A percentile compares a stretch with the other conserved stretches of the same genome.
phyloP scores from a whole-genome alignment of 53 echinoderm and acorn worm genomes.

The Antedon mediterranea region DNA sequence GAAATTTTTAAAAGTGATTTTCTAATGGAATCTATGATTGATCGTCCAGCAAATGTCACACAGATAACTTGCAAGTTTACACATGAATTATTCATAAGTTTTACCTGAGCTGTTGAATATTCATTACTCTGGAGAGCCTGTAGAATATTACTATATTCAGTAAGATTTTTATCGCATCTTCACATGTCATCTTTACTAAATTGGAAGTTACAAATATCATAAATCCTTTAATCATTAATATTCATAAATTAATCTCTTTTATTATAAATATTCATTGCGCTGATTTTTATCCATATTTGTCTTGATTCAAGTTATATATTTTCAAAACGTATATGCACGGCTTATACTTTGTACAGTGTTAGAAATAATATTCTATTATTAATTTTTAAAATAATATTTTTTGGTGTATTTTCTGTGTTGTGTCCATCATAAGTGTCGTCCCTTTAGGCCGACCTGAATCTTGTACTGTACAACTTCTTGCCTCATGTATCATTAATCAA shows the following conservation, averaged over 20 bases:
- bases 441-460: neutral
- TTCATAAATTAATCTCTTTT: neutral
- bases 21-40: neutral
- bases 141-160: neutral
- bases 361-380: no score
- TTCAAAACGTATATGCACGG: no score
- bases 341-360: no score
- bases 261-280: neutral
- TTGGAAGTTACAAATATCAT: neutral
- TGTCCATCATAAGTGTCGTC: neutral
- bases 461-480: no score
- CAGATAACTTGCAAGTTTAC: neutral
- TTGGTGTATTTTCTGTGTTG: neutral
- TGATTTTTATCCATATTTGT: no score
- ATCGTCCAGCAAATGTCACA: neutral
- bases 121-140: neutral
- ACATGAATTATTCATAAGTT: neutral
- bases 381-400: no score
- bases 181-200: neutral
- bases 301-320: no score
- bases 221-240: neutral
- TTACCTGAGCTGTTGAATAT: neutral
- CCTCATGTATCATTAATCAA: neutral
- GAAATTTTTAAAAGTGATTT: neutral
- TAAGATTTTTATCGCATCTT: neutral